A percentile compares a stretch with the other conserved stretches of the same genome.
phyloP scores from a whole-genome alignment of 2,888 invertebrate species.

The Bembecia ichneumoniformis region DNA sequence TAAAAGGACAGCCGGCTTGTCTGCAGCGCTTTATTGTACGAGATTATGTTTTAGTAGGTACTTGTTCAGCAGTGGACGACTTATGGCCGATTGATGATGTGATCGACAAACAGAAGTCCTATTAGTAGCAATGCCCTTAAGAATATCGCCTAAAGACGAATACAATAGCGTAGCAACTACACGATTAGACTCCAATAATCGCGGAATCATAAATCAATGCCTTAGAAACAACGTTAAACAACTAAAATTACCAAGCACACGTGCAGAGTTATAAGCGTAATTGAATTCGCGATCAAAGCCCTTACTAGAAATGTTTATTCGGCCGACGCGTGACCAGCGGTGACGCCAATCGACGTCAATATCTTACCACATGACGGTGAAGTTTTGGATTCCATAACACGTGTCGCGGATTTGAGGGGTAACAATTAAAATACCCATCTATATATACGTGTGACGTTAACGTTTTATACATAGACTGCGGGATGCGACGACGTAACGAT shows the following conservation, averaged over 20 bases:
- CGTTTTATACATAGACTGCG: too few relatives aligned
- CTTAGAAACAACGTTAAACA: conserved; percentile 17
- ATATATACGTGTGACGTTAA: too few relatives aligned
- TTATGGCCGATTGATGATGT: too few relatives aligned
- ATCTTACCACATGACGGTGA: conserved; percentile 24
- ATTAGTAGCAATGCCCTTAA: too few relatives aligned
- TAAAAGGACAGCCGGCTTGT: too few relatives aligned
- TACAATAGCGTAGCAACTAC: not conserved
- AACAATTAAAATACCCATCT: conserved; percentile 4
- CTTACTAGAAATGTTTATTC: conserved; percentile 9
- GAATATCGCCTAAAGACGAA: too few relatives aligned
- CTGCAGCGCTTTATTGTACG: too few relatives aligned
- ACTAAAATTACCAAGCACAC: conserved; percentile 17
- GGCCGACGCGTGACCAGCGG: conserved; percentile 8
- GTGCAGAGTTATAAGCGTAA: conserved; percentile 7
- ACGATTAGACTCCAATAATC: conserved; percentile 2
- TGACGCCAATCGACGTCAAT: conserved; percentile 33
- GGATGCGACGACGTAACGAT: too few relatives aligned
- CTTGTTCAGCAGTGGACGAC: too few relatives aligned
- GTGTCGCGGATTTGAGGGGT: conserved; percentile 1
- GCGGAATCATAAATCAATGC: not conserved
- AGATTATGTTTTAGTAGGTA: too few relatives aligned
- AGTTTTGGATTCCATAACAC: conserved; percentile 11
- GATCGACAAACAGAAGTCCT: too few relatives aligned
- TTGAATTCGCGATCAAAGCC: conserved; percentile 12